Evolutionary conservation across 37 sponge, comb jelly and placozoan species (phyloP).

Genomic region (Hexactinellida sp.): DNA sequence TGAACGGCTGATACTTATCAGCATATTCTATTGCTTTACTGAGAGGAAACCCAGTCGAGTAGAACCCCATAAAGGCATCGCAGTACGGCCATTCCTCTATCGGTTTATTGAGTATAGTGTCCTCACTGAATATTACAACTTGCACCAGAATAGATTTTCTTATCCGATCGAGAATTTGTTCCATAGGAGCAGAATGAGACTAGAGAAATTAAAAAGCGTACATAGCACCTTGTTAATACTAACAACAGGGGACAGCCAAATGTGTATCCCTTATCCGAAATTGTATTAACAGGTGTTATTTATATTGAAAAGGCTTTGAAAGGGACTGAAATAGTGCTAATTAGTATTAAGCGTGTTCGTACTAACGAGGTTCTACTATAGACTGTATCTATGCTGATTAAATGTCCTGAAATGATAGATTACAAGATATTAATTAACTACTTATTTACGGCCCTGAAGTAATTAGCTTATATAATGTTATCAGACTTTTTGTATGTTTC

Average conservation of each 20-base stretch:
- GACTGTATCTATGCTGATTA: neutral
- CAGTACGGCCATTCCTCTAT: slow-evolving; percentile 75
- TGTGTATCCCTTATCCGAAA: neutral
- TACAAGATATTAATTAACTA: no score
- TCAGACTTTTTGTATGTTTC: no score
- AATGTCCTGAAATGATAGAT: neutral
- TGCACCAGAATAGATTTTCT: slow-evolving; percentile 31
- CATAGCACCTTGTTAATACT: neutral
- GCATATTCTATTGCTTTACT: slow-evolving; percentile 82
- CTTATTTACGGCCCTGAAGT: no score
- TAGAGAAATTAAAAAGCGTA: slow-evolving; percentile 2
- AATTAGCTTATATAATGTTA: no score
- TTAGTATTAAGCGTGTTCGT: no score
- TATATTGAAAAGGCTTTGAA: no score
- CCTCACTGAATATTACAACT: slow-evolving; percentile 57
- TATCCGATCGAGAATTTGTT: slow-evolving; percentile 54
- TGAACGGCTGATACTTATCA: slow-evolving; percentile 50
- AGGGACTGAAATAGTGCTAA: no score
- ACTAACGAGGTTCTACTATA: no score
- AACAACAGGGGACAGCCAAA: neutral
- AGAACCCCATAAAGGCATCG: slow-evolving; percentile 76
- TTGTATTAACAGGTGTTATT: no score
- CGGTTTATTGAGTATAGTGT: slow-evolving; percentile 47
- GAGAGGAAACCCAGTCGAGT: slow-evolving; percentile 58
- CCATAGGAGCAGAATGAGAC: slow-evolving; percentile 65